phyloP scores from a whole-genome alignment of 2,888 invertebrate genomes.

The Agriotes lineatus region DNA sequence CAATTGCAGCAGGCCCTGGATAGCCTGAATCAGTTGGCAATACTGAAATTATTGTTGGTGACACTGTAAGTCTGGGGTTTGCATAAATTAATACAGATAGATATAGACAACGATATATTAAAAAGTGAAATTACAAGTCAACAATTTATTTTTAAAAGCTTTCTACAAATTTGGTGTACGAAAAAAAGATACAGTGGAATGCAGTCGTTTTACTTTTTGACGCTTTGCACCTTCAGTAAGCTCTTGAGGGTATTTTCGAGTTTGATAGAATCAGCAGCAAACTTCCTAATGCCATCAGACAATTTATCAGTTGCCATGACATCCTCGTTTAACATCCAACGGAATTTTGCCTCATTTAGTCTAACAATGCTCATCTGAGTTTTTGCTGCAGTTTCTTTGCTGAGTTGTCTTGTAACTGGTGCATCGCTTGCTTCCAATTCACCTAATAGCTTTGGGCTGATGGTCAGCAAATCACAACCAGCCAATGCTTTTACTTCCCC shows the following conservation, averaged over 20 bases:
- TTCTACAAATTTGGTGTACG: too few species aligned
- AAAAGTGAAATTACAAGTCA: too few species aligned
- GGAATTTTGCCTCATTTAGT: slow-evolving; percentile 89
- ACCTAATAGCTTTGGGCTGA: slow-evolving; percentile 90
- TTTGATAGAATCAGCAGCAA: slow-evolving; percentile 93
- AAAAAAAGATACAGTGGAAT: too few species aligned
- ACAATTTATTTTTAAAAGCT: too few species aligned
- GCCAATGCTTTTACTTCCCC: slow-evolving; percentile 94
- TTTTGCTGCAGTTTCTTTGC: slow-evolving; percentile 75
- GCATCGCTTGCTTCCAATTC: slow-evolving; percentile 85
- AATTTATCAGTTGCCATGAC: slow-evolving; percentile 98
- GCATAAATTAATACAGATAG: neutral
- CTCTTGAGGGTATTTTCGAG: slow-evolving; percentile 77
- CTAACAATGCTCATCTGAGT: slow-evolving; percentile 80
- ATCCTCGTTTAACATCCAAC: slow-evolving; percentile 98
- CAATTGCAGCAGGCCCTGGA: too few species aligned
- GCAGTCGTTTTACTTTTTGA: slow-evolving; percentile 10
- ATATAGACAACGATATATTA: too few species aligned
- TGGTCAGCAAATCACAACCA: slow-evolving; percentile 97
- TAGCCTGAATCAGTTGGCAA: too few species aligned
- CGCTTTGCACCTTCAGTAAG: slow-evolving; percentile 41
- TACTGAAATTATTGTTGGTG: too few species aligned
- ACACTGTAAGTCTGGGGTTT: neutral
- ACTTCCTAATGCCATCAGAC: slow-evolving; percentile 97
- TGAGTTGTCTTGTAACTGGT: slow-evolving; percentile 73